Percentiles rank a stretch among this genome's conserved stretches.
phyloP scores from a whole-genome alignment of 2,797 vertebrate genomes.

The Bothrops alternatus region DNA sequence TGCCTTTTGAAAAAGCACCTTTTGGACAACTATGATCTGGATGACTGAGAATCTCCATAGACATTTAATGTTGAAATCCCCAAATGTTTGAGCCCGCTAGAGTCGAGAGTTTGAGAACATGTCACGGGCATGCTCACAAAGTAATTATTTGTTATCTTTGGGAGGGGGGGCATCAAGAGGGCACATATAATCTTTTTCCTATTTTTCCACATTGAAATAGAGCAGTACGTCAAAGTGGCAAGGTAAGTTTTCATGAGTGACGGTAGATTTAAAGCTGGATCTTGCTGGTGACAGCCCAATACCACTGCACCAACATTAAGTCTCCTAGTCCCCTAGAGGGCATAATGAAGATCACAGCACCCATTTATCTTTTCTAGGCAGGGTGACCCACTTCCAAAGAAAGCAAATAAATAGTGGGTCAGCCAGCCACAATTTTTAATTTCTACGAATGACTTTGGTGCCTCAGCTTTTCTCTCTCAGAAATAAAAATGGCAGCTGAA shows the following conservation, averaged over 20 bases:
- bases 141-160: not conserved
- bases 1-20: not conserved
- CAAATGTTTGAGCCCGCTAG: not conserved
- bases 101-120: not conserved
- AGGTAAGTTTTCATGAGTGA: not conserved
- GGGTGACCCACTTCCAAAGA: not conserved
- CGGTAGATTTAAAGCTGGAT: not conserved
- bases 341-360: not conserved
- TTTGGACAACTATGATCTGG: not conserved
- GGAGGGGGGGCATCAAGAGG: not conserved
- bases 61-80: not conserved
- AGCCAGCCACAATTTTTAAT: not conserved
- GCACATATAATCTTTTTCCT: not conserved
- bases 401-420: not conserved
- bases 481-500: not conserved
- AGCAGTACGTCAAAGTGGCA: not conserved
- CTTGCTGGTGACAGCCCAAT: not conserved
- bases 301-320: not conserved
- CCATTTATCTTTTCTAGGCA: not conserved
- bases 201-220: not conserved
- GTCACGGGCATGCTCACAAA: not conserved
- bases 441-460: not conserved
- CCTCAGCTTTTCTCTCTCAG: not conserved
- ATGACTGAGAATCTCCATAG: not conserved
- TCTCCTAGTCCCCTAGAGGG: not conserved